These are phyloP conservation scores for Drosophila kepulauana DNA, from an alignment of 1,140 invertebrate species.

Conservation along the genomic window DNA sequence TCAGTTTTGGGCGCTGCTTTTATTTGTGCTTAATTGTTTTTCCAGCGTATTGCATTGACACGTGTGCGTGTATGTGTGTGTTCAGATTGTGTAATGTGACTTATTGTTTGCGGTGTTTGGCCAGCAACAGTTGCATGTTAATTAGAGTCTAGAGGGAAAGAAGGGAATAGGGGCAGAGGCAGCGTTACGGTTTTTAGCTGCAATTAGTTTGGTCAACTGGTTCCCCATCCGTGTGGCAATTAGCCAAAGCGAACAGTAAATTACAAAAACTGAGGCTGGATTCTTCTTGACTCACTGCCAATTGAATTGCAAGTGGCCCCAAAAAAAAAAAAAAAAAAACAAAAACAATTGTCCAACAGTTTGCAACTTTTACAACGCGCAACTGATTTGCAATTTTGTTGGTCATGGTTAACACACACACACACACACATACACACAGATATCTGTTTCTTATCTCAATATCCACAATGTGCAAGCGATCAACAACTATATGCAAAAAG, in stretches of 20 bases:
- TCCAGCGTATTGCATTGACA: constrained; percentile 22
- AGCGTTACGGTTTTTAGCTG: constrained; percentile 64
- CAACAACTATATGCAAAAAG: too few species aligned
- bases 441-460: too few species aligned
- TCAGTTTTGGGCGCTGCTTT: constrained; percentile 31
- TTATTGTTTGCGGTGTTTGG: constrained; percentile 23
- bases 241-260: neutral
- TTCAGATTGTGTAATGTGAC: constrained; percentile 19
- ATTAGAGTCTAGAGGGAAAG: constrained; percentile 34
- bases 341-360: constrained; percentile 20
- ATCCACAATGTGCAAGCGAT: too few species aligned
- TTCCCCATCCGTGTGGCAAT: constrained; percentile 6
- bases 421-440: too few species aligned
- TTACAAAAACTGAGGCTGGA: neutral
- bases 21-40: constrained; percentile 52
- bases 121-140: constrained; percentile 66
- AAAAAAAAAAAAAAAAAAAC: too few species aligned
- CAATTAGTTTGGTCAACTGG: constrained; percentile 45
- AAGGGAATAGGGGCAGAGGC: neutral
- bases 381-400: constrained; percentile 41
- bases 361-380: neutral
- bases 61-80: constrained; percentile 13
- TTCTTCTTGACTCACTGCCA: neutral
- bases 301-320: neutral
- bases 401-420: constrained; percentile 32